Evolutionary conservation across 2,113 vertebrate species (phyloP).

Genomic region (Forbesichthys agassizii): DNA sequence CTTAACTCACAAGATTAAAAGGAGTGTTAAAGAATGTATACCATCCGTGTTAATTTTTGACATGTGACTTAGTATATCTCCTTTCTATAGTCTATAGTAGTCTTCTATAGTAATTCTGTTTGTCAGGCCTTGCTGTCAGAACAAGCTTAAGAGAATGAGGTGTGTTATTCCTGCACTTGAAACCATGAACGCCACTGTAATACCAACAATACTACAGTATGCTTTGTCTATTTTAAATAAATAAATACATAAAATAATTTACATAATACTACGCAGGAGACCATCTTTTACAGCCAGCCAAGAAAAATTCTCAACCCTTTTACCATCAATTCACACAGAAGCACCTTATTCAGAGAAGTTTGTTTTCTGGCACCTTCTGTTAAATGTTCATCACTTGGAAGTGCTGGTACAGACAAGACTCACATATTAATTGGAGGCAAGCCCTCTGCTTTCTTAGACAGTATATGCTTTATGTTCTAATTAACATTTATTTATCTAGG

Average conservation of each 20-base stretch:
- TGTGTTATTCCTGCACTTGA: too few relatives aligned
- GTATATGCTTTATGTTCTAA: slow-evolving; percentile 22
- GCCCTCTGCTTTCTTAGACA: background rate
- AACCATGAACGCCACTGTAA: too few relatives aligned
- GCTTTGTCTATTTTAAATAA: too few relatives aligned
- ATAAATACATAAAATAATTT: too few relatives aligned
- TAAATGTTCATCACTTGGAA: slow-evolving; percentile 4
- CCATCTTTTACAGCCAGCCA: slow-evolving; percentile 1
- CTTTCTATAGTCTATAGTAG: slow-evolving; percentile 9
- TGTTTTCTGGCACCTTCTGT: background rate
- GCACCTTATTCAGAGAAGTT: slow-evolving; percentile 56
- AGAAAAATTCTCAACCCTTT: slow-evolving; percentile 44
- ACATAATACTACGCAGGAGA: too few relatives aligned
- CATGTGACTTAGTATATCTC: slow-evolving; percentile 36
- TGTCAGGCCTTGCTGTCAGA: slow-evolving; percentile 25
- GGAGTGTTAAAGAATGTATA: slow-evolving; percentile 58
- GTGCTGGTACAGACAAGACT: slow-evolving; percentile 12
- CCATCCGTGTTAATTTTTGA: slow-evolving; percentile 65
- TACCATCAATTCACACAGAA: slow-evolving; percentile 19
- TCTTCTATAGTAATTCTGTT: slow-evolving; percentile 12
- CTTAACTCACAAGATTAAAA: background rate
- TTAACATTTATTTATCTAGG: slow-evolving; percentile 28
- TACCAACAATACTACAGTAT: too few relatives aligned
- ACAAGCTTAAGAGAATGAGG: slow-evolving; percentile 6
- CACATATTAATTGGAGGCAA: background rate